phyloP scores from a whole-genome alignment of 2,888 invertebrate genomes.

The Melieria crassipennis region DNA sequence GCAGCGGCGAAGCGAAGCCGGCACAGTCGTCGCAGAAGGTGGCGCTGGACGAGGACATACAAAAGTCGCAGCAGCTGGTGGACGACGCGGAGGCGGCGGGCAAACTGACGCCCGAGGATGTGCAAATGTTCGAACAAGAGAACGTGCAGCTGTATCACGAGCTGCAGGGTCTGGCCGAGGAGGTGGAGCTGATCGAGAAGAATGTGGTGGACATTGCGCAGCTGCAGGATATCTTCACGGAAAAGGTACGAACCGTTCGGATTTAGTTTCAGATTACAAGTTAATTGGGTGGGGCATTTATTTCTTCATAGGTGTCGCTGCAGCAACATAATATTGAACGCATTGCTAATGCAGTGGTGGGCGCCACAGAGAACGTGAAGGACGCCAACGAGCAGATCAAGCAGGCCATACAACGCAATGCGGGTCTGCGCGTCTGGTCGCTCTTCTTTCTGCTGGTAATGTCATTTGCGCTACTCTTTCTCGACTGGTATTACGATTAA shows the following conservation, averaged over 20 bases:
- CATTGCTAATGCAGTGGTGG: constrained; percentile 87
- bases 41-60: constrained; percentile 61
- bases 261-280: neutral
- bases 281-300: constrained; percentile 1
- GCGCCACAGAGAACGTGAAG: constrained; percentile 93
- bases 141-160: constrained; percentile 88
- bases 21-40: constrained; percentile 51
- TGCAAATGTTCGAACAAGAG: constrained; percentile 93
- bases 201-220: constrained; percentile 96
- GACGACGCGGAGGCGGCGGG: constrained; percentile 49
- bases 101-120: constrained; percentile 83
- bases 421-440: constrained; percentile 92
- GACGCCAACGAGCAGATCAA: constrained; percentile 97
- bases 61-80: constrained; percentile 56
- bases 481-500: constrained; percentile 98
- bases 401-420: constrained; percentile 96
- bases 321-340: constrained; percentile 95
- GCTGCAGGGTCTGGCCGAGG: constrained; percentile 87
- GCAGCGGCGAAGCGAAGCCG: constrained; percentile 28
- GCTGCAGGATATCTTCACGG: constrained; percentile 94
- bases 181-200: constrained; percentile 88
- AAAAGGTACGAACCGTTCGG: constrained; percentile 72
- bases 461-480: constrained; percentile 93
- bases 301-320: constrained; percentile 74
- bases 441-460: constrained; percentile 95